A percentile compares a stretch with the other conserved stretches of the same genome.
Conservation (phyloP, 2,797 vertebrate genomes). For the Parauchenoglanis ngamensis region DNA sequence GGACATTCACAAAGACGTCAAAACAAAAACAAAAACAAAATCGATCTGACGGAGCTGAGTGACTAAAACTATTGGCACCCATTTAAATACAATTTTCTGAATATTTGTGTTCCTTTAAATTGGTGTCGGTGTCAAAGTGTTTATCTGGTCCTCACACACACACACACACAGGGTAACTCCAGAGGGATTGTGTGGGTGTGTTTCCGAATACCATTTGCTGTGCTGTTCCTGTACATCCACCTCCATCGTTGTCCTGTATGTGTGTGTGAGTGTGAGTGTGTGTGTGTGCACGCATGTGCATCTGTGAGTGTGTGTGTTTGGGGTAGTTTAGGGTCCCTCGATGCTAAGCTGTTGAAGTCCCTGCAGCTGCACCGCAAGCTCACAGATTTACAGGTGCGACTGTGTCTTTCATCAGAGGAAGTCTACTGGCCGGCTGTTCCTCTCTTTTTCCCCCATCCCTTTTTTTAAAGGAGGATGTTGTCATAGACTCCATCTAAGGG, state of each 20-base stretch:
- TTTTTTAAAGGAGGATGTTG: conserved; percentile 11
- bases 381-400: conserved; percentile 83
- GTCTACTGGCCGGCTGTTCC: conserved; percentile 69
- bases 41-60: not conserved
- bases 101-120: not conserved
- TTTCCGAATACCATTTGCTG: conserved; percentile 41
- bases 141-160: not conserved
- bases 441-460: conserved; percentile 46
- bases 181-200: conserved; percentile 40
- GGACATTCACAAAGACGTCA: not conserved
- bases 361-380: conserved; percentile 77
- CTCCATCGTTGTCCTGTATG: conserved; percentile 37
- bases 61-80: not conserved
- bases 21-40: not conserved
- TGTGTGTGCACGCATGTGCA: conserved; percentile 22
- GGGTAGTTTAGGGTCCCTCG: conserved; percentile 64
- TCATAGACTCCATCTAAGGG: conserved; percentile 55
- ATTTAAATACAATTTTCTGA: not conserved
- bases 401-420: conserved; percentile 86
- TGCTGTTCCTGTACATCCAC: conserved; percentile 46
- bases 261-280: conserved; percentile 37
- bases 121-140: not conserved
- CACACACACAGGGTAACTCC: conserved; percentile 29
- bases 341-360: conserved; percentile 66
- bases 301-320: conserved; percentile 31